Conservation (phyloP, 2,113 vertebrate genomes). For the Pitta sordida region DNA sequence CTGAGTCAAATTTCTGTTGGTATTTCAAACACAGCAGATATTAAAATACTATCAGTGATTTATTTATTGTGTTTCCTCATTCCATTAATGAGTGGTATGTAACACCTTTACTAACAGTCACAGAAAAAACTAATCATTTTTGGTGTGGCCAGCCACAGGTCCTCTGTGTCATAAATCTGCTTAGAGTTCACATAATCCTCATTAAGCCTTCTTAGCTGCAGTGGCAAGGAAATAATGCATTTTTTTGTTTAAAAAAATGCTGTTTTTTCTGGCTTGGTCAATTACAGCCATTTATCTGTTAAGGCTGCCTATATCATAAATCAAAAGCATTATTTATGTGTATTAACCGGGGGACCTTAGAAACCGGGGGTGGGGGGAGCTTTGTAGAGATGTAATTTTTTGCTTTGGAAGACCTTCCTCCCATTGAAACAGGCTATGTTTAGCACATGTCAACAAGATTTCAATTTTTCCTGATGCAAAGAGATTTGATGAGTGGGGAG, state of each 20-base stretch:
- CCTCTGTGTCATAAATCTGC: neutral
- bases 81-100: neutral
- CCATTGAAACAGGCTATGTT: neutral
- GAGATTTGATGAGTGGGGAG: neutral
- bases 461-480: neutral
- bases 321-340: slow-evolving; percentile 7
- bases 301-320: neutral
- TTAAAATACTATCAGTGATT: neutral
- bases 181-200: neutral
- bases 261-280: slow-evolving; percentile 4
- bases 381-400: neutral
- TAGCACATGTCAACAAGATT: neutral
- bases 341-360: neutral
- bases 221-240: neutral
- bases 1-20: neutral
- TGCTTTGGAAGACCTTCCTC: neutral
- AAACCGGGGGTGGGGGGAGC: neutral
- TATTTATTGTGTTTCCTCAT: neutral
- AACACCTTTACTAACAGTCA: neutral
- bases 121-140: neutral
- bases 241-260: neutral
- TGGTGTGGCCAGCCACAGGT: neutral
- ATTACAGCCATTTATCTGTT: slow-evolving; percentile 29
- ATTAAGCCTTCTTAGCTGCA: neutral
- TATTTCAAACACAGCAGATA: neutral